Evolutionary conservation across 2,113 vertebrate genomes (phyloP), one percentile per base, ranked within the genome.

Genomic region (Actinemys pallida): DNA sequence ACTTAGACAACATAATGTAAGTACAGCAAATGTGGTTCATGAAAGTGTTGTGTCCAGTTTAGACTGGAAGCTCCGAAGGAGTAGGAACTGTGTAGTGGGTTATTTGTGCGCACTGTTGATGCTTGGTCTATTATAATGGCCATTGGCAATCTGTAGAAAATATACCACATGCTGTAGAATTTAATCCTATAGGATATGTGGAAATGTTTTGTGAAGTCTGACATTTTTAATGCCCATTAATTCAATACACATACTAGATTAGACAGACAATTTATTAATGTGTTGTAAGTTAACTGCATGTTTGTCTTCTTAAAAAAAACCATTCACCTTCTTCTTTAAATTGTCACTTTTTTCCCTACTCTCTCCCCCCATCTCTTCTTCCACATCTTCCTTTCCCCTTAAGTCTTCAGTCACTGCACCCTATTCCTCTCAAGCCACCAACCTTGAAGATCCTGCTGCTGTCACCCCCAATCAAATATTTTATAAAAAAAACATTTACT

Each of bases 1-100:
- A 96, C 27, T 59, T 52, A 90, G 84, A 75, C 69, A 93, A 3
- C 69, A 69, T 47, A 95, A 14, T 84, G 90, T 75, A 84, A 87
- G 89, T 25, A 75, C 16, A 75, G 75, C 27, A 31, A 59, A 59
- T 59, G 12, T 59, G 57, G 57, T 10, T 59, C 57, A 59, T 29
- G 57, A 29, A 13, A 59, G 57, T 29, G 27, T 59, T 59, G 57
- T 59, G 57, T 29, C 57, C 57, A 59, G 27, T 59, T 59, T 59
- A 59, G 12, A 59, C 57, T 31, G 57, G 24, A 59, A 10, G 27
- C 11, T 89, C 88, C 16, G 79, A 10, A 5, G 78, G 54, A 14
- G 19, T 0, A 90, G 81, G 45, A 81, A 19, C 10, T 93, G 47
- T 42, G 57, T 57, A 17, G 10, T 83, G 27, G 29, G 57, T 69